Conservation (phyloP, 2,797 vertebrate genomes). For the Taeniopygia guttata region DNA sequence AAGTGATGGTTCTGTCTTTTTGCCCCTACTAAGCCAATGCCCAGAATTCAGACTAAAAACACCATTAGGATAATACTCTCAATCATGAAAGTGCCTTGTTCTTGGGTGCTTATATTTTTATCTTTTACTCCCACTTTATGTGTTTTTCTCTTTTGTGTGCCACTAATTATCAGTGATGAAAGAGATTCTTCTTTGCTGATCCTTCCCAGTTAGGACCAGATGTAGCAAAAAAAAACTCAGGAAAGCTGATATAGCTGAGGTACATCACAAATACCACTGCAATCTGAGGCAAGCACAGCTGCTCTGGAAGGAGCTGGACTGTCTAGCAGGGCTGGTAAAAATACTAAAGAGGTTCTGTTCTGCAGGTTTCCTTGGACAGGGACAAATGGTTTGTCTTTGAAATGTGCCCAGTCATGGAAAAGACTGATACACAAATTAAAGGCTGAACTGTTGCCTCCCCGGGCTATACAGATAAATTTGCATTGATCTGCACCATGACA, state of each 20-base stretch:
- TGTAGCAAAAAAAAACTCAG: background rate
- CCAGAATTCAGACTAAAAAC: background rate
- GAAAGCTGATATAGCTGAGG: no score
- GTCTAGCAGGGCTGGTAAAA: background rate
- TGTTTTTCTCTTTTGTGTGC: background rate
- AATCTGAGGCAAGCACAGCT: background rate
- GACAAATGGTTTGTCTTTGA: background rate
- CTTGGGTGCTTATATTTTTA: background rate
- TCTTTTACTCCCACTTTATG: background rate
- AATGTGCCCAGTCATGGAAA: background rate
- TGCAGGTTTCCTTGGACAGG: background rate
- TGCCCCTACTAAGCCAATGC: background rate
- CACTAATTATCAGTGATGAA: background rate
- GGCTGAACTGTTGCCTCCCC: background rate
- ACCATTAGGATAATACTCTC: background rate
- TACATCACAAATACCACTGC: background rate
- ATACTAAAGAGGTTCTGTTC: background rate
- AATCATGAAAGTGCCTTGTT: background rate
- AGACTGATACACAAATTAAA: background rate
- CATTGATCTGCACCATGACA: background rate
- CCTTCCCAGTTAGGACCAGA: background rate
- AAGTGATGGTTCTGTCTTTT: background rate
- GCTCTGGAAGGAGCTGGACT: background rate
- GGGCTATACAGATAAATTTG: background rate
- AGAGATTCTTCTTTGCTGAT: background rate